These are phyloP conservation scores for Drosophila miranda DNA, from an alignment of 1,140 invertebrate species.

Conservation along the genomic window DNA sequence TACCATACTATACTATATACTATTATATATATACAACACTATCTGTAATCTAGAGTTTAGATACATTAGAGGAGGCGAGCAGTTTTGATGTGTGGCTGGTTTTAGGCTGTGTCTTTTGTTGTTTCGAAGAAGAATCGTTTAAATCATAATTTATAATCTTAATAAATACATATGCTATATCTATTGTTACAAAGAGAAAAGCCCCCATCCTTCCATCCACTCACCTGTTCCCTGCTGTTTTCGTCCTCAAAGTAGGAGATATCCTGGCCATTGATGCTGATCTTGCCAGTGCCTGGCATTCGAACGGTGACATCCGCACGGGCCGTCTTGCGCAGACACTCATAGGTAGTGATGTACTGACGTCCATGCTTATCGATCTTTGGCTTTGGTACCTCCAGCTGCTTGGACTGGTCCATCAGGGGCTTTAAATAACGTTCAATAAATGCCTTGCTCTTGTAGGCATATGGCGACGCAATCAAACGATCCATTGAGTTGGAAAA, in stretches of 20 bases:
- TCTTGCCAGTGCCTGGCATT: constrained; percentile 90
- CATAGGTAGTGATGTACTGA: constrained; percentile 87
- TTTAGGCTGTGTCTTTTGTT: constrained; percentile 75
- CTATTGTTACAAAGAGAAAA: constrained; percentile 44
- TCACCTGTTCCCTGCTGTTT: constrained; percentile 90
- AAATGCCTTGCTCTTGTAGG: constrained; percentile 87
- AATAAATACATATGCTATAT: constrained; percentile 51
- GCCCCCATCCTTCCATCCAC: constrained; percentile 68
- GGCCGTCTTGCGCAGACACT: constrained; percentile 88
- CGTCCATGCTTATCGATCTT: constrained; percentile 87
- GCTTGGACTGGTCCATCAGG: constrained; percentile 84
- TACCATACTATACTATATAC: constrained; percentile 14
- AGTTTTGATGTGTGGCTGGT: constrained; percentile 75
- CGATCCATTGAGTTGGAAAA: constrained; percentile 89
- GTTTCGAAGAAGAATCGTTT: constrained; percentile 73
- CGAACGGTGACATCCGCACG: constrained; percentile 87
- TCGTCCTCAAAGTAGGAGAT: constrained; percentile 89
- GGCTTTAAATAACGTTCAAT: constrained; percentile 87
- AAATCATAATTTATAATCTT: constrained; percentile 62
- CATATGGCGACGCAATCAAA: constrained; percentile 88
- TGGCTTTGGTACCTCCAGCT: constrained; percentile 85
- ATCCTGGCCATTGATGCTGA: constrained; percentile 91
- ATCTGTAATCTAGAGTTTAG: constrained; percentile 53
- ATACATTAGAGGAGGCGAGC: constrained; percentile 56
- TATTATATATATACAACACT: constrained; percentile 42